These are phyloP conservation scores for Vimba vimba DNA, from an alignment of 2,113 vertebrate genomes.

Conservation along the genomic window DNA sequence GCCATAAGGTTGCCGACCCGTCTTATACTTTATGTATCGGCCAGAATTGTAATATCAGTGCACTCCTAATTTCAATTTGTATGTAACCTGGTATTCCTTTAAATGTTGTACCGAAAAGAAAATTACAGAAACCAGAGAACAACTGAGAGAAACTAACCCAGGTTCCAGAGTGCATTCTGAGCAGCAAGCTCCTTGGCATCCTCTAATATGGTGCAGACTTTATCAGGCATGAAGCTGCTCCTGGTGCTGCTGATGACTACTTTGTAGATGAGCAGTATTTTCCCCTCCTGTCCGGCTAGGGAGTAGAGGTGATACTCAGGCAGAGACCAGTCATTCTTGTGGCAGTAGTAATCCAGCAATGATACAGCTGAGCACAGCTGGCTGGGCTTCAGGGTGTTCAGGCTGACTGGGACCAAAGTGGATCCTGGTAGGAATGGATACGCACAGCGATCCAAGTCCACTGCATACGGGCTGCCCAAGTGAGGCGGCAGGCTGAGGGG, in stretches of 20 bases:
- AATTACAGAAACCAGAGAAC: neutral
- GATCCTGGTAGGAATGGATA: constrained; percentile 84
- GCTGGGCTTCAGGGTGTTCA: constrained; percentile 83
- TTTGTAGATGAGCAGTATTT: constrained; percentile 82
- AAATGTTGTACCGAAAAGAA: constrained; percentile 28
- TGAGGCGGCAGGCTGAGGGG: constrained; percentile 66
- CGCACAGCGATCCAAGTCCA: constrained; percentile 76
- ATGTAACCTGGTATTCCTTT: neutral
- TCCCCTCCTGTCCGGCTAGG: constrained; percentile 82
- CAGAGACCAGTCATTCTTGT: constrained; percentile 84
- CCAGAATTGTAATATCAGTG: neutral
- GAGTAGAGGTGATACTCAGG: constrained; percentile 93
- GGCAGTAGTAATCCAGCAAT: constrained; percentile 90
- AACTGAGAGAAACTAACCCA: constrained; percentile 76
- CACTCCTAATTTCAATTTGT: neutral
- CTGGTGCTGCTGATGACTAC: constrained; percentile 82
- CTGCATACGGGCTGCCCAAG: constrained; percentile 71
- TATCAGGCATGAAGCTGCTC: constrained; percentile 87
- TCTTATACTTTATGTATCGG: neutral
- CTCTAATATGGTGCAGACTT: constrained; percentile 86
- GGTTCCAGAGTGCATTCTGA: constrained; percentile 83
- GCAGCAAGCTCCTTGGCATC: constrained; percentile 93
- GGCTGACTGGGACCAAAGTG: constrained; percentile 82
- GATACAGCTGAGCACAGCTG: constrained; percentile 88
- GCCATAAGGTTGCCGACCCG: too few relatives aligned